Percentiles rank a stretch among this genome's conserved stretches.
phyloP scores from a whole-genome alignment of 2,113 vertebrate species.

The Hippopotamus amphibius region DNA sequence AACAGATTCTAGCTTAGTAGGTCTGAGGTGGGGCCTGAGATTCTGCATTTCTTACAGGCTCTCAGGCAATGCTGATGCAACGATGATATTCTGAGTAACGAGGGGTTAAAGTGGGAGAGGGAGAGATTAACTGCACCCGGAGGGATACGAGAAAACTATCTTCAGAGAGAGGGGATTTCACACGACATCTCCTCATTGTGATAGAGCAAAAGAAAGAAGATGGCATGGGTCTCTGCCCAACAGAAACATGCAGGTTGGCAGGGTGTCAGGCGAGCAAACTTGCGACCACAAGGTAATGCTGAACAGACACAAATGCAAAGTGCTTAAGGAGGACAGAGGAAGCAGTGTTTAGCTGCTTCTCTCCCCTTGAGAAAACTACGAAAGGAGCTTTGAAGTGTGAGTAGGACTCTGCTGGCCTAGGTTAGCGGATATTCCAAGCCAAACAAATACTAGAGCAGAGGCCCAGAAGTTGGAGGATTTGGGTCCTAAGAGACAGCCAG shows the following conservation, averaged over 20 bases:
- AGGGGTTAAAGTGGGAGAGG: not conserved
- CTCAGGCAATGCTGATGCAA: not conserved
- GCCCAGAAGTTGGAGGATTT: not conserved
- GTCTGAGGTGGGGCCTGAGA: not conserved
- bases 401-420: not conserved
- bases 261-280: not conserved
- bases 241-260: not conserved
- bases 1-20: not conserved
- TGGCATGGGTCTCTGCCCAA: not conserved
- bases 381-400: not conserved
- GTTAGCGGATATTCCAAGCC: not conserved
- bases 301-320: not conserved
- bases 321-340: not conserved
- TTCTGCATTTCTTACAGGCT: not conserved
- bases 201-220: not conserved
- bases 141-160: not conserved
- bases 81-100: not conserved
- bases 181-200: not conserved
- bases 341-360: not conserved
- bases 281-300: not conserved
- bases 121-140: not conserved
- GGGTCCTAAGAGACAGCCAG: not conserved
- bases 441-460: not conserved
- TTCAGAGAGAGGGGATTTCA: not conserved
- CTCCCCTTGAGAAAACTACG: not conserved